A percentile compares a stretch with the other conserved stretches of the same genome.
These are phyloP conservation scores for Callyntrura guangdongensis DNA, from an alignment of 2,888 invertebrate genomes.

Conservation along the genomic window DNA sequence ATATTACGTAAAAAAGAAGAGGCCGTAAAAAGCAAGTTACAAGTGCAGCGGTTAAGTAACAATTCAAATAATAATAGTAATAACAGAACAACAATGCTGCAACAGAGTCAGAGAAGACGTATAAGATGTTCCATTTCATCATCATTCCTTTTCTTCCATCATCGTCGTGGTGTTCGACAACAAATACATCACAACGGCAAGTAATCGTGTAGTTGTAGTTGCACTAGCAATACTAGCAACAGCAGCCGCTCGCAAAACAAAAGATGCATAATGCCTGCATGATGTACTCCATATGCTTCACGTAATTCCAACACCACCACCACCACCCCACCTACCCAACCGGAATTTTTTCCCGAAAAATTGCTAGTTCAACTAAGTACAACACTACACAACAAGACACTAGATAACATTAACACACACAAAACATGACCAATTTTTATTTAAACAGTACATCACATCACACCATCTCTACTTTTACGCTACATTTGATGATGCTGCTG, in stretches of 20 bases:
- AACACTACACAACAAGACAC: neutral
- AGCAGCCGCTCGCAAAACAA: slow-evolving; percentile 39
- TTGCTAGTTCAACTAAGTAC: neutral
- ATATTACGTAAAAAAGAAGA: neutral
- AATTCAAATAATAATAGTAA: slow-evolving; percentile 73
- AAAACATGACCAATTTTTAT: slow-evolving; percentile 47
- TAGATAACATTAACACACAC: slow-evolving; percentile 1
- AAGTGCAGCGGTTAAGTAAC: slow-evolving; percentile 65
- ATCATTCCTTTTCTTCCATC: slow-evolving; percentile 26
- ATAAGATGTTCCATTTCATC: slow-evolving; percentile 25
- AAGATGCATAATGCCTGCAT: slow-evolving; percentile 59
- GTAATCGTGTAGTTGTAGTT: neutral
- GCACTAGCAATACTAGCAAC: neutral
- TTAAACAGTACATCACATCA: slow-evolving; percentile 49
- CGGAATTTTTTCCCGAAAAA: slow-evolving; percentile 3
- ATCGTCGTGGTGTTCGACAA: slow-evolving; percentile 13
- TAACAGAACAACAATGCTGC: slow-evolving; percentile 44
- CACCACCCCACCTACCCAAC: neutral
- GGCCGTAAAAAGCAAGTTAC: slow-evolving; percentile 46
- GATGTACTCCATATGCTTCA: slow-evolving; percentile 47
- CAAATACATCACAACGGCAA: neutral
- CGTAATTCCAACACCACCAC: neutral
- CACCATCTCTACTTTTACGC: too few relatives aligned
- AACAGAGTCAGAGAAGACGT: too few relatives aligned
- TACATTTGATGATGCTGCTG: too few relatives aligned